Conservation (phyloP, 2,113 vertebrate species). For the Calidris pugnax region DNA sequence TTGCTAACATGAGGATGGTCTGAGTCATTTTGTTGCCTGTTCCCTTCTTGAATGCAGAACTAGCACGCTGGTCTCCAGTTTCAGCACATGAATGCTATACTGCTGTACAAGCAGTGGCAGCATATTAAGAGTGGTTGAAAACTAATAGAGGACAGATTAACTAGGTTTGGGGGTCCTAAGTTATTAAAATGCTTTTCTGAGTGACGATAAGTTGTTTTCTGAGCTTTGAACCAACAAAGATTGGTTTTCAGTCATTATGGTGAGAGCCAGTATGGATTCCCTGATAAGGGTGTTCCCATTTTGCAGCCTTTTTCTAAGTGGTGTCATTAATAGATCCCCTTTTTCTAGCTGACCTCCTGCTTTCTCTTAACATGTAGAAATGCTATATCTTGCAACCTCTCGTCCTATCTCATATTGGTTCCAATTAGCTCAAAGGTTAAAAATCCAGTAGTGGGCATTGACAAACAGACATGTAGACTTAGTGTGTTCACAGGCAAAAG, state of each 20-base stretch:
- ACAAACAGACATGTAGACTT: neutral
- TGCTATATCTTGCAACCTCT: neutral
- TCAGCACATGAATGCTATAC: fast-evolving
- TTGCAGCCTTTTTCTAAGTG: neutral
- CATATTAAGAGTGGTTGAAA: neutral
- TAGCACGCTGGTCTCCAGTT: neutral
- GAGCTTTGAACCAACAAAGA: neutral
- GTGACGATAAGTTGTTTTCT: neutral
- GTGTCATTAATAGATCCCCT: neutral
- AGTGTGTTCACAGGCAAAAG: neutral
- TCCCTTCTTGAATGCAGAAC: neutral
- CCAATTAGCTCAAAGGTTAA: neutral
- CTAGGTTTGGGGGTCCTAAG: neutral
- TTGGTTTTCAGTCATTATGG: neutral
- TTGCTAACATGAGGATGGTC: neutral
- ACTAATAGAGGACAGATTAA: neutral
- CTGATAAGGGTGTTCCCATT: neutral
- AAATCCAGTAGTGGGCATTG: neutral
- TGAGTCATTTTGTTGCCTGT: neutral
- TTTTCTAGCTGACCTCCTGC: neutral
- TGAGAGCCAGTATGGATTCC: neutral
- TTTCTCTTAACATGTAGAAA: neutral
- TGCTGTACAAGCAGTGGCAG: neutral
- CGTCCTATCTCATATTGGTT: neutral
- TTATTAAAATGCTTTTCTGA: neutral